Evolutionary conservation across 2,113 vertebrate species (phyloP).

Genomic region (Chamaea fasciata): DNA sequence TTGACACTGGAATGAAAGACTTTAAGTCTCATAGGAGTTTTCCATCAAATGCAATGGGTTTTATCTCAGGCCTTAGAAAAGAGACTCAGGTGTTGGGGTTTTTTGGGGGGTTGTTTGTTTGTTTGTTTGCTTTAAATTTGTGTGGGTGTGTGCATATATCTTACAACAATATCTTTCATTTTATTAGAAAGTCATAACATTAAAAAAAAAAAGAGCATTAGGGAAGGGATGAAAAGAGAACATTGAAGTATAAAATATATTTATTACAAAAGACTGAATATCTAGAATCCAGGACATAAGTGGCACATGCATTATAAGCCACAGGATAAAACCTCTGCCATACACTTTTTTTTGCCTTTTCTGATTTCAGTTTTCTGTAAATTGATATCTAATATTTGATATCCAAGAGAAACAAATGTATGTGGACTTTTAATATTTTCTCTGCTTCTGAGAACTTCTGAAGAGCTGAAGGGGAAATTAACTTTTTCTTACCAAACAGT

Average conservation of each 20-base stretch:
- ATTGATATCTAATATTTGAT: background rate
- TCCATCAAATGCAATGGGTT: background rate
- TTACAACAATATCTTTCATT: background rate
- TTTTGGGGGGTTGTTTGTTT: too few species aligned
- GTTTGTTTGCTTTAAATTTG: background rate
- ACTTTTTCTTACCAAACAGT: background rate
- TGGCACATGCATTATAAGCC: background rate
- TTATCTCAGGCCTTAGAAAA: background rate
- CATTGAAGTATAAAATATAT: background rate
- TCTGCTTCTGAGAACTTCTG: background rate
- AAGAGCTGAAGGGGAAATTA: background rate
- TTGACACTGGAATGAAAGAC: background rate
- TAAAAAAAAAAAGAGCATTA: background rate
- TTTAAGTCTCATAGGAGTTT: background rate
- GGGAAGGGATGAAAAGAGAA: background rate
- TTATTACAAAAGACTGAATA: background rate
- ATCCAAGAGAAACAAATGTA: background rate
- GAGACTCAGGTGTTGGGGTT: background rate
- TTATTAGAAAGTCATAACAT: background rate
- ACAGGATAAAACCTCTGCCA: background rate
- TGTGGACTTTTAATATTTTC: background rate
- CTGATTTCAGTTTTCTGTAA: background rate
- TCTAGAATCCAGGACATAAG: background rate
- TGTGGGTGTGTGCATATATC: accelerated
- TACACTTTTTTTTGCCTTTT: background rate